Evolutionary conservation across 1,140 invertebrate species (phyloP).

Genomic region (Drosophila nebulosa): DNA sequence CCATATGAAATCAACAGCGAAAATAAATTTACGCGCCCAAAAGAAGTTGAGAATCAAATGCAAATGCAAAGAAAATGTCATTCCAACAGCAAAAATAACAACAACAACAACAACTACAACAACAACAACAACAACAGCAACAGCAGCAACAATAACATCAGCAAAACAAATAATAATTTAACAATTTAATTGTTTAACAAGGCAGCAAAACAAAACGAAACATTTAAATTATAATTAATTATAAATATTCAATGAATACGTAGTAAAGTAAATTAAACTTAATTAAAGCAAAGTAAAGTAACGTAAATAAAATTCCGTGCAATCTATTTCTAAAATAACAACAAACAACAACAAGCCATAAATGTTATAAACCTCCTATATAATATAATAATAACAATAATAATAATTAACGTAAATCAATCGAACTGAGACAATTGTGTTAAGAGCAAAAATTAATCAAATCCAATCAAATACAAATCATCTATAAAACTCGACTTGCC

Average conservation of each 20-base stretch:
- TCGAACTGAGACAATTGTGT: conserved; percentile 40
- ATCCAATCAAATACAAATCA: neutral
- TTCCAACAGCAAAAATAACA: conserved; percentile 40
- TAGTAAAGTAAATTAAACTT: conserved; percentile 59
- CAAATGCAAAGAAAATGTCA: conserved; percentile 49
- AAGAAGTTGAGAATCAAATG: conserved; percentile 37
- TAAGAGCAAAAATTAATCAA: neutral
- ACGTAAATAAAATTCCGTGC: conserved; percentile 68
- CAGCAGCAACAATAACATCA: conserved; percentile 40
- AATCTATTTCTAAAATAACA: conserved; percentile 78
- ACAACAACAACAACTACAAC: conserved; percentile 7
- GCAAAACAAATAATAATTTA: conserved; percentile 45
- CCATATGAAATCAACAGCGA: conserved; percentile 24
- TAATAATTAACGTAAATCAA: conserved; percentile 50
- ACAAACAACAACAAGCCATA: conserved; percentile 42
- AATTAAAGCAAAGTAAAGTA: conserved; percentile 47
- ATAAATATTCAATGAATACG: conserved; percentile 62
- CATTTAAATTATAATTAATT: conserved; percentile 48
- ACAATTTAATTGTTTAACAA: conserved; percentile 72
- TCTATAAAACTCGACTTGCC: neutral
- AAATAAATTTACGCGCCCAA: conserved; percentile 47
- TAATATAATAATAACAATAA: neutral
- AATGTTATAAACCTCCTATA: conserved; percentile 25
- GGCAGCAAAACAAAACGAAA: conserved; percentile 18
- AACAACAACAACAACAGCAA: conserved; percentile 3